These are phyloP conservation scores for Stomatorhinus ivindoensis DNA, from an alignment of 2,113 vertebrate species.

Conservation along the genomic window DNA sequence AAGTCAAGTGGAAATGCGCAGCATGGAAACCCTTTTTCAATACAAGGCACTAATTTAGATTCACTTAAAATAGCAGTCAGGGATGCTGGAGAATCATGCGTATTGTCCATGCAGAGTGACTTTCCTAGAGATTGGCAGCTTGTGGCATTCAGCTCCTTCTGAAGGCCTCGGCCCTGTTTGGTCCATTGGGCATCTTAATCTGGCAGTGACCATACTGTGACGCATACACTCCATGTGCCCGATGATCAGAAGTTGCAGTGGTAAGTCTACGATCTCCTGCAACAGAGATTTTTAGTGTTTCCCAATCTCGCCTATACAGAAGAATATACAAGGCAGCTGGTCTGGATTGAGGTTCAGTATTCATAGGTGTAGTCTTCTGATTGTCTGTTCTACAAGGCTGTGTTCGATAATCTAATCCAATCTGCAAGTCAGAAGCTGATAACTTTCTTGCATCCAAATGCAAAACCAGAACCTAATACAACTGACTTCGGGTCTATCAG, in stretches of 20 bases:
- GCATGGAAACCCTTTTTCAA: background rate
- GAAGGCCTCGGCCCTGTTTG: background rate
- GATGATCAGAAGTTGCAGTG: background rate
- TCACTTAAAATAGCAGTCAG: background rate
- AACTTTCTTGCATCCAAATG: conserved; percentile 44
- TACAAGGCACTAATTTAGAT: background rate
- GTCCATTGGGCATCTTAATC: background rate
- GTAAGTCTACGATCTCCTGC: background rate
- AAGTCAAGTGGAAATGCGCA: background rate
- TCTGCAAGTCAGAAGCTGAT: conserved; percentile 41
- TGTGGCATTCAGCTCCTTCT: background rate
- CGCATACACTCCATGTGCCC: background rate
- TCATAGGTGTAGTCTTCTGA: background rate
- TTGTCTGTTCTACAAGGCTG: background rate
- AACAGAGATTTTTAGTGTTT: background rate
- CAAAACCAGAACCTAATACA: conserved; percentile 62
- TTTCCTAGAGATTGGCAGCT: background rate
- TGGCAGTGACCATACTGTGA: background rate
- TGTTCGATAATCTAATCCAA: conserved; percentile 49
- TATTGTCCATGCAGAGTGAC: background rate
- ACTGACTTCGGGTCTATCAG: conserved; percentile 59
- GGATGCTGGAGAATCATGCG: background rate
- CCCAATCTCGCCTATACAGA: background rate
- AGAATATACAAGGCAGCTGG: background rate
- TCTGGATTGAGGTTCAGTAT: background rate